Evolutionary conservation across 2,888 invertebrate genomes (phyloP), one percentile per base, ranked within the genome.

Genomic region (Nebria salina): DNA sequence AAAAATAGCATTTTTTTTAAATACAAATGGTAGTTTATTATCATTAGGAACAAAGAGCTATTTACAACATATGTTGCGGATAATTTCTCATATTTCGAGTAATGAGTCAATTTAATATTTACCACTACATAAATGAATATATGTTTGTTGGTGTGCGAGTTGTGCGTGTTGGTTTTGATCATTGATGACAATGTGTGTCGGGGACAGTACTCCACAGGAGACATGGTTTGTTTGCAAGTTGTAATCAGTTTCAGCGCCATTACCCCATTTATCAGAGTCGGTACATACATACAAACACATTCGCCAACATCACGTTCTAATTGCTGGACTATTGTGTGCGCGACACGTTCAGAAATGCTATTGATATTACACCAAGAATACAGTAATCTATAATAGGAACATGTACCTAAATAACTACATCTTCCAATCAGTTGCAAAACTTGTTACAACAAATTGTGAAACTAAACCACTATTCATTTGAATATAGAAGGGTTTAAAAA

Each of bases 191-290:
- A 54, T 54, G 54, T 54, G 13, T 54, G 54, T 54, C 54, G 54
- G 54, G 66, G 66, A 74, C 74, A 74, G 74, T 20, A 75, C 20
- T 26, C 64, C 26, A 20, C 20, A 15, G 64, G 75, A 43, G 75
- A 54, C 54, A 64, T 15, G 25, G 75, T 64, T 65, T 43, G 42
- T 68, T 76, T 68, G 75, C 65, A 68, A 76, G 76, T 76, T 76
- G 76, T 76, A 76, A 76, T 76, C 76, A 77, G 77, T 77, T 77
- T 77, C 68, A 54, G 77, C 70, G 64, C 77, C 54, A 77, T 77
- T 77, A 77, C 54, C 43, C 77, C 77, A 77, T 77, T 77, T 77
- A 77, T 77, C 77, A 77, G 77, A 54, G 77, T 54, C 72, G 26
- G 70, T 77, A 72, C 77, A 72, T 68, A 70, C 70, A 64, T 77